phyloP scores from a whole-genome alignment of 2,113 vertebrate species.

The Mola mola region DNA sequence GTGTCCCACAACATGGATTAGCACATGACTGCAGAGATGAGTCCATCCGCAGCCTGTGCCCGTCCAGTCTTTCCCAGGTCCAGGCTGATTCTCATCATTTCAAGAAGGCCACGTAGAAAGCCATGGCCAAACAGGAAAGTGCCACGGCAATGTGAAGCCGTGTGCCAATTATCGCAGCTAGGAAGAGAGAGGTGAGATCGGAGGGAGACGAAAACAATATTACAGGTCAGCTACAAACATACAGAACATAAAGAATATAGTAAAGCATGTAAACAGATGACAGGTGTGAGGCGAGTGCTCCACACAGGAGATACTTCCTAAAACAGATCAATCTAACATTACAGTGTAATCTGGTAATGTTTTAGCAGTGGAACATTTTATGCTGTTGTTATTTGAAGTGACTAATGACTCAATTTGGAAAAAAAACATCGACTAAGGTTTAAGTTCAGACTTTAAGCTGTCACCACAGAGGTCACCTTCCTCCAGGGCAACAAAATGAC shows the following conservation, averaged over 20 bases:
- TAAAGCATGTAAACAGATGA: background rate
- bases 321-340: too few species aligned
- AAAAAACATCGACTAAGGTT: too few species aligned
- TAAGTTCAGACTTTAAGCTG: too few species aligned
- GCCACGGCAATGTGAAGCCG: slow-evolving; percentile 90
- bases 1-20: slow-evolving; percentile 47
- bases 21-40: slow-evolving; percentile 19
- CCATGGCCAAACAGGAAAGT: slow-evolving; percentile 87
- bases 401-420: too few species aligned
- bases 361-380: too few species aligned
- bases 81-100: slow-evolving; percentile 83
- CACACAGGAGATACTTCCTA: too few species aligned
- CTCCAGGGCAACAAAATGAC: too few species aligned
- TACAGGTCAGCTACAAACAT: background rate
- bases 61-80: slow-evolving; percentile 30
- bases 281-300: too few species aligned
- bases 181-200: slow-evolving; percentile 13
- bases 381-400: too few species aligned
- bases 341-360: too few species aligned
- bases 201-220: background rate
- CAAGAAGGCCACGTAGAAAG: slow-evolving; percentile 89
- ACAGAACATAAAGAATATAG: background rate
- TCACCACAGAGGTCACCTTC: too few species aligned
- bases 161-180: slow-evolving; percentile 92
- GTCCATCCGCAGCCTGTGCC: slow-evolving; percentile 32